Evolutionary conservation across 2,113 vertebrate species (phyloP), one percentile per base, ranked within the genome.

Genomic region (Glaucidium brasilianum): DNA sequence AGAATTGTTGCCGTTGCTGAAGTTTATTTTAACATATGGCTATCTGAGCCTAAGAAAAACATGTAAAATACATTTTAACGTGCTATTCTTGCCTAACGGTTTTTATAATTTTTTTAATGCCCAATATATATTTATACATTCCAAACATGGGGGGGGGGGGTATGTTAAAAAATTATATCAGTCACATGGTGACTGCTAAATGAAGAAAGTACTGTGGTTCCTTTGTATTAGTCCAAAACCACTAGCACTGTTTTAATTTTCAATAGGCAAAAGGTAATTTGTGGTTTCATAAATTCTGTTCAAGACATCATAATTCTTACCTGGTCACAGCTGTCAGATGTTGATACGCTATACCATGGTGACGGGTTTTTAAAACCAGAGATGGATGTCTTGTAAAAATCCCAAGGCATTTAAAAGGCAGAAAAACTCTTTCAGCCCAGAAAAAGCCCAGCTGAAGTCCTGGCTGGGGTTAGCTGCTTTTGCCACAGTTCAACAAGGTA

Each of bases 21-120:
- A 97, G 91, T 97, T 98, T 96, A 93, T 97, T 97, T 95, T 97
- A 98, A 98, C 97, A 98, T 97, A 97, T 97, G 98, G 97, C 94
- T 87, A 95, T 94, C 95, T 90, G 74, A 92, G 96, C 85, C 85
- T 55, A 98, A 98, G 97, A 90, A 98, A 98, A 98, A 96, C 96
- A 98, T 1, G 69, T 96, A 95, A 97, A 97, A 96, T 80, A 74
- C 52, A 59, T 94, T 97, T 97, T 94, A 96, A 96, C 2, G 23
- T 72, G 88, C 85, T 96, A 96, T 91, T 95, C 96, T 96, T 96
- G 91, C 77, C 75, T 96, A 97, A 94, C 76, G 84, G 23, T 71
- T 97, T 95, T 75, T 78, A 92, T 92, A 95, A 75, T 72, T 88
- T 90, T 95, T 93, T 92, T 20, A 96, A 92, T 86, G 49, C 26